Conservation (phyloP, 2,113 vertebrate genomes). For the Caretta caretta region DNA sequence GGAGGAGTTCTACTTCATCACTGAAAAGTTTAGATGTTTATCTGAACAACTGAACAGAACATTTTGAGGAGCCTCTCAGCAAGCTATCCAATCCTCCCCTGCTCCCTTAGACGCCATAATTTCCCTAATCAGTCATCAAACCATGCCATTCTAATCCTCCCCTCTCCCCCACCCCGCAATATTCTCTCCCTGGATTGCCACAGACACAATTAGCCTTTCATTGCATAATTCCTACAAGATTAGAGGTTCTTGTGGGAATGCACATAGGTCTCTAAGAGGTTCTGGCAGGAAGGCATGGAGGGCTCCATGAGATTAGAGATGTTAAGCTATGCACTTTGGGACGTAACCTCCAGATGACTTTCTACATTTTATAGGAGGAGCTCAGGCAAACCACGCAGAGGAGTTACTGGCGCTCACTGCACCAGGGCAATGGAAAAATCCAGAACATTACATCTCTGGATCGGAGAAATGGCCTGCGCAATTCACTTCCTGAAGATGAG, state of each 20-base stretch:
- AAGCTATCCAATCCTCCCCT: not conserved
- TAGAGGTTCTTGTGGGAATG: not conserved
- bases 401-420: not conserved
- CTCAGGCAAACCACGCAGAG: not conserved
- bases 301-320: not conserved
- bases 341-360: not conserved
- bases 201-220: constrained; percentile 37
- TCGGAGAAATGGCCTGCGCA: not conserved
- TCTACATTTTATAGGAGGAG: not conserved
- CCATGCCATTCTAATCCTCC: constrained; percentile 21
- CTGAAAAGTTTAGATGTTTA: constrained; percentile 36
- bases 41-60: not conserved
- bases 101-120: not conserved
- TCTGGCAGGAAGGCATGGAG: not conserved
- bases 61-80: constrained; percentile 23
- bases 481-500: not conserved
- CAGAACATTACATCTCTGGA: not conserved
- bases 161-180: no score
- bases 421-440: not conserved
- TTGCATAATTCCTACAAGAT: constrained; percentile 59
- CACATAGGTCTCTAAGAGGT: not conserved
- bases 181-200: constrained; percentile 15
- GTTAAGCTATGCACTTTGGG: not conserved
- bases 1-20: not conserved
- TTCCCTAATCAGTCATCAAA: constrained; percentile 18